Evolutionary conservation across 2,888 invertebrate species (phyloP), one percentile per base, ranked within the genome.

Genomic region (Myopa tessellatipennis): DNA sequence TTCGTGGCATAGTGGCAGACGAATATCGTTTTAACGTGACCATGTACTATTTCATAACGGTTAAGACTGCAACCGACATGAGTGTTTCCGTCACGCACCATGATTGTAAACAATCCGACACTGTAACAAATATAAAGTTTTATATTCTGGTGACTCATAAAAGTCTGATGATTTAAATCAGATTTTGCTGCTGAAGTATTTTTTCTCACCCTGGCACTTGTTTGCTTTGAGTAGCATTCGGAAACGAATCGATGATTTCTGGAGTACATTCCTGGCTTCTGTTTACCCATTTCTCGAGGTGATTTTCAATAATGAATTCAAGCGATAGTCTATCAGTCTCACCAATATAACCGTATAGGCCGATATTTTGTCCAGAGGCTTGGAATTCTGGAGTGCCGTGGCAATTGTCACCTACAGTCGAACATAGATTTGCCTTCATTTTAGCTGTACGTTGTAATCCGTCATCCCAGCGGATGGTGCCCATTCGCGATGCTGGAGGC

Each of bases 1-100:
- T 70, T 70, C 34, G 70, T 58, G 8, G 69, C 69, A 61, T 76
- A 76, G 16, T 76, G 58, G 61, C 76, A 76, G 3, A 63, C 18
- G n/a, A 70, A 55, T 3, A 76, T 16, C 3, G 34, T 14, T 7
- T 5, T 52, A 2, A 3, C 26, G 16, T 36, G 34, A 1, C 34
- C 50, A 26, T 50, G 18, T 18, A 50, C 50, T n/a, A n/a, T 7
- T n/a, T 70, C 58, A n/a, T 26, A 36, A 36, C 40, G 55, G 10
- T 52, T 14, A 4, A 70, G n/a, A 26, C 70, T 70, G 50, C 76
- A 76, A 34, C 76, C 70, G n/a, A 76, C 38, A n/a, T 69, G 68
- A 12, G 34, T 63, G 63, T 71, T 76, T 7, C 12, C 8, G n/a
- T 76, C 76, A 71, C 63, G 70, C 10, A 76, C 34, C 60, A 76